phyloP scores from a whole-genome alignment of 2,113 vertebrate species.

The Tricholaema leucomelas region DNA sequence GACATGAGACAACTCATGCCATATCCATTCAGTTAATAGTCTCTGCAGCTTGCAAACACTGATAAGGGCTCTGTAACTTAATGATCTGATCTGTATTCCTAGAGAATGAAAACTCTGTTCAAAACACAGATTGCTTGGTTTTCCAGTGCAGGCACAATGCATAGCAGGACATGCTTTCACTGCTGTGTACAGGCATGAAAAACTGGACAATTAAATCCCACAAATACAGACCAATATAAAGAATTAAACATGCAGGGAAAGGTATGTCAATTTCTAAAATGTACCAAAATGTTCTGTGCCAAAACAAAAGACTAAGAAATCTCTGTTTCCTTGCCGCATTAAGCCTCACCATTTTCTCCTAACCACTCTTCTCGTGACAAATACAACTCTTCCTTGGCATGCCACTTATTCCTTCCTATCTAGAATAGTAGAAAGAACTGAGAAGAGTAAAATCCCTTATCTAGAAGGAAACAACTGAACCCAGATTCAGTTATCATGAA shows the following conservation, averaged over 20 bases:
- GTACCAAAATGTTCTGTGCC: not conserved
- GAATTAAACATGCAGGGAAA: not conserved
- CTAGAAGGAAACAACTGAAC: not conserved
- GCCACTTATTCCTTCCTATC: not conserved
- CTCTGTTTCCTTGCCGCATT: not conserved
- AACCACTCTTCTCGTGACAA: not conserved
- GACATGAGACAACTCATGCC: constrained; percentile 13
- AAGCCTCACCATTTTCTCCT: not conserved
- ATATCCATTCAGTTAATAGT: constrained; percentile 59
- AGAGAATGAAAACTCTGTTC: constrained; percentile 17
- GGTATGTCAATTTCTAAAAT: not conserved
- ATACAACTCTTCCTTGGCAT: not conserved
- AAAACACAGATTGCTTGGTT: constrained; percentile 5
- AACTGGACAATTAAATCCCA: not conserved
- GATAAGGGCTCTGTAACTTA: constrained; percentile 56
- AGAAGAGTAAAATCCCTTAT: not conserved
- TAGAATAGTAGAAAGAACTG: not conserved
- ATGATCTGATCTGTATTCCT: constrained; percentile 71
- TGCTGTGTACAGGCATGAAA: constrained; percentile 3
- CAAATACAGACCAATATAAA: not conserved
- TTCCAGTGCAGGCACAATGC: not conserved
- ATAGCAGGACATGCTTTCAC: not conserved
- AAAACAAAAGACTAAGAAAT: not conserved
- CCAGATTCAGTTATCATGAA: not conserved
- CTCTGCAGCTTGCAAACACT: constrained; percentile 51